Percentiles rank a stretch among this genome's conserved stretches.
Evolutionary conservation across 2,797 vertebrate species (phyloP).

Genomic region (Salarias fasciatus): DNA sequence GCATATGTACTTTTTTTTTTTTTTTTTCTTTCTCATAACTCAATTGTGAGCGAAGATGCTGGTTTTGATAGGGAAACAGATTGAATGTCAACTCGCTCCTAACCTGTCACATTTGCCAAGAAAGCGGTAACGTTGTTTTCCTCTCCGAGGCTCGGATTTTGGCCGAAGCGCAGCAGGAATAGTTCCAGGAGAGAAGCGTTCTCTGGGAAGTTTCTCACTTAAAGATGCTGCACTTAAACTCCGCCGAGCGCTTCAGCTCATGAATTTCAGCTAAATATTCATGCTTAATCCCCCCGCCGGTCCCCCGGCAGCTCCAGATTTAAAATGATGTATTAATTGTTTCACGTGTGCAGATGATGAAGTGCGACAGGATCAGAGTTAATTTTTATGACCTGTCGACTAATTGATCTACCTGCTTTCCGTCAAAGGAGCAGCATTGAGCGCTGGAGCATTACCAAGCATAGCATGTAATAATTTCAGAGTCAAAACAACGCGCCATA

Average conservation of each 20-base stretch:
- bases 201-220: slow-evolving; percentile 67
- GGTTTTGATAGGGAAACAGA: slow-evolving; percentile 76
- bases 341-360: slow-evolving; percentile 45
- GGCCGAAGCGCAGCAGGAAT: slow-evolving; percentile 66
- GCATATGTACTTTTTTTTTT: slow-evolving; percentile 70
- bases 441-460: slow-evolving; percentile 45
- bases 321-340: slow-evolving; percentile 59
- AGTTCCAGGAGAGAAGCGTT: slow-evolving; percentile 70
- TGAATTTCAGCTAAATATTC: slow-evolving; percentile 44
- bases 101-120: slow-evolving; percentile 76
- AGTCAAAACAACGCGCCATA: slow-evolving; percentile 53
- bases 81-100: slow-evolving; percentile 77
- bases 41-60: slow-evolving; percentile 73
- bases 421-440: slow-evolving; percentile 53
- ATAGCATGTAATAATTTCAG: slow-evolving; percentile 49
- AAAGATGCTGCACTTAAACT: slow-evolving; percentile 60
- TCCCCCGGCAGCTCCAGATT: slow-evolving; percentile 29
- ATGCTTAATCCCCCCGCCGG: slow-evolving; percentile 34
- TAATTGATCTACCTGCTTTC: slow-evolving; percentile 56
- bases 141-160: slow-evolving; percentile 65
- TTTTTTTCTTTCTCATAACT: slow-evolving; percentile 45
- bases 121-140: slow-evolving; percentile 73
- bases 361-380: slow-evolving; percentile 46
- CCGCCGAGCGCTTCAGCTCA: slow-evolving; percentile 35
- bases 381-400: slow-evolving; percentile 51